Evolutionary conservation across 2,797 vertebrate genomes (phyloP).

Genomic region (Pangasius krempfi): DNA sequence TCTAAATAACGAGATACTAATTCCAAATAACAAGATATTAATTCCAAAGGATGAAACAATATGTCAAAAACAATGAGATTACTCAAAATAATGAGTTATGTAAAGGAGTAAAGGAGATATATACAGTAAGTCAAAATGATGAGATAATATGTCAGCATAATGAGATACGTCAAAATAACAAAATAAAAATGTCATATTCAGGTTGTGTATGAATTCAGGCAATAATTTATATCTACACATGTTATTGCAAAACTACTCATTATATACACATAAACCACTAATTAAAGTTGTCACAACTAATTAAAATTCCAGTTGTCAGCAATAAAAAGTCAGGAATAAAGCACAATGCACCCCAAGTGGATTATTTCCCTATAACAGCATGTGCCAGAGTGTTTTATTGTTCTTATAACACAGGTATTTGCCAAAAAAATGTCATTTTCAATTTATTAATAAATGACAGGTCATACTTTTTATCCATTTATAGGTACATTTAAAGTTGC

Average conservation of each 20-base stretch:
- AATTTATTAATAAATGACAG: neutral
- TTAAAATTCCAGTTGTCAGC: neutral
- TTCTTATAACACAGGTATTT: neutral
- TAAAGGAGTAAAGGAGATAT: no score
- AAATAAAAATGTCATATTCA: neutral
- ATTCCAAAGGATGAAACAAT: no score
- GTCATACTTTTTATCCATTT: neutral
- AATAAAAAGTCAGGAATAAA: neutral
- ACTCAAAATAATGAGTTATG: no score
- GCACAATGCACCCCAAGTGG: neutral
- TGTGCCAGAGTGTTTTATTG: neutral
- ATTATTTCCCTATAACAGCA: neutral
- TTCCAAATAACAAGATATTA: neutral
- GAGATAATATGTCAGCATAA: no score
- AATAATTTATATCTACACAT: neutral
- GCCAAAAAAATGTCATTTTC: neutral
- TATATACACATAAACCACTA: neutral
- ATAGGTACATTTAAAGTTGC: neutral
- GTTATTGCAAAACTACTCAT: neutral
- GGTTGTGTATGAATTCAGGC: neutral
- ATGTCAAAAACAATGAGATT: no score
- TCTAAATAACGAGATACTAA: neutral
- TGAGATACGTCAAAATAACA: no score
- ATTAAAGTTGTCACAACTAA: neutral
- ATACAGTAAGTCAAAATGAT: no score